Percentiles rank a stretch among this genome's conserved stretches.
These are phyloP conservation scores for Drosophila novamexicana DNA, from an alignment of 1,140 invertebrate genomes.

Conservation along the genomic window DNA sequence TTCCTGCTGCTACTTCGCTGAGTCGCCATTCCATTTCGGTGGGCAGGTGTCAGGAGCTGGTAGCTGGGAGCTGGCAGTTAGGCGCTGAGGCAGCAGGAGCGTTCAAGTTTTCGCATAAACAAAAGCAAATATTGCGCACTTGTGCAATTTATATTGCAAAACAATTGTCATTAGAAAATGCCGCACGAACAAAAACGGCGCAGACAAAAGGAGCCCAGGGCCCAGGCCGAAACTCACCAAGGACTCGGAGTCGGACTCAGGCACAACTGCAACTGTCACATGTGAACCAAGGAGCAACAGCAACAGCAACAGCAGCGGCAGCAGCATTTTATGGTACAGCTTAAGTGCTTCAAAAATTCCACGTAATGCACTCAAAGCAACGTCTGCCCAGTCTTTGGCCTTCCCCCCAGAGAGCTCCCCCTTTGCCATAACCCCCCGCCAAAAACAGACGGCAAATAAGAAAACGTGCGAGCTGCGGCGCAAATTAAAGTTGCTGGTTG, in stretches of 20 bases:
- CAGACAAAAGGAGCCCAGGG: constrained; percentile 67
- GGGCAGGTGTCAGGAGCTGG: constrained; percentile 75
- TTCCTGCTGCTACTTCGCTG: constrained; percentile 38
- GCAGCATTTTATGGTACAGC: constrained; percentile 81
- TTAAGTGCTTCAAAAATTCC: constrained; percentile 83
- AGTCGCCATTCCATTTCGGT: constrained; percentile 56
- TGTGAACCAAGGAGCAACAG: constrained; percentile 58
- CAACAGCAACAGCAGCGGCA: constrained; percentile 38
- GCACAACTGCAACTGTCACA: constrained; percentile 80
- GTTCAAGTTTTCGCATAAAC: constrained; percentile 81
- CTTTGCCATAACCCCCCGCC: background rate
- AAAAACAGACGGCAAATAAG: constrained; percentile 73
- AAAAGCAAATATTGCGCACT: constrained; percentile 84
- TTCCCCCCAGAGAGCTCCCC: constrained; percentile 23
- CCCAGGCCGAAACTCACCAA: constrained; percentile 51
- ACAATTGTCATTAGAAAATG: constrained; percentile 84
- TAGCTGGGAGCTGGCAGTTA: constrained; percentile 15
- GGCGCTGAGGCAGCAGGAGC: constrained; percentile 45
- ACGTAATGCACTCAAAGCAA: constrained; percentile 82
- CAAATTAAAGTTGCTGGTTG: constrained; percentile 72
- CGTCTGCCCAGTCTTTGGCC: constrained; percentile 54
- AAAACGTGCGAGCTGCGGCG: constrained; percentile 74
- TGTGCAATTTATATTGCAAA: constrained; percentile 84
- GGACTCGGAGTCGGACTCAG: constrained; percentile 35
- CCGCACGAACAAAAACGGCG: constrained; percentile 80